Evolutionary conservation across 2,888 invertebrate species (phyloP), one percentile per base, ranked within the genome.

Genomic region (Leucozona laternaria): DNA sequence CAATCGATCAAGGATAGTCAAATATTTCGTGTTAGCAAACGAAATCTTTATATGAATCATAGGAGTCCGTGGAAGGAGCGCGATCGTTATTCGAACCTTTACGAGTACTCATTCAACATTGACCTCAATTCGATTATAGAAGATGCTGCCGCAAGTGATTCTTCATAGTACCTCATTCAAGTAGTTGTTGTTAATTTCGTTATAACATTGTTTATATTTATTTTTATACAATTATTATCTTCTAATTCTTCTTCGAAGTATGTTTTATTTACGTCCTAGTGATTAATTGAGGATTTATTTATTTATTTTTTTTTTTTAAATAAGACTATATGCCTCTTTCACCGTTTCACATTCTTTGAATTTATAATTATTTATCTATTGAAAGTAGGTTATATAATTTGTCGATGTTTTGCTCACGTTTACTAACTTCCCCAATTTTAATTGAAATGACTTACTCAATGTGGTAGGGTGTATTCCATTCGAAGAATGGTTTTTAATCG

Each of bases 1-100:
- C 92, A 92, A 89, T 91, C 92, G 89, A 91, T 92, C 89, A 92
- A 92, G 90, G 92, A 92, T 89, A 92, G 92, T 90, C 92, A 92
- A 90, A 92, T 92, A 90, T 92, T 92, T 91, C 92, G 92, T 89
- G 92, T 92, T 91, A 93, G 92, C 91, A 93, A 92, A 91, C 91
- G 93, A 90, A 92, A 92, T 91, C 90, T 93, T 89, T 92, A 92
- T 90, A 92, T 92, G 91, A 91, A 92, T 91, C 92, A 92, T 89
- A 90, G 92, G 88, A 92, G 92, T 90, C 92, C 92, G 80, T 91
- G 91, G 91, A 92, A 92, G 89, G 91, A 92, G 88, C 92, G 92
- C 88, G 92, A 93, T 90, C 91, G 92, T 43, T 92, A 92, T 89
- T 93, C 93, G 71, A 93, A 93, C 89, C 91, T 93, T 66, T 93